phyloP scores from a whole-genome alignment of 2,797 vertebrate species.

The Hydrolagus colliei region DNA sequence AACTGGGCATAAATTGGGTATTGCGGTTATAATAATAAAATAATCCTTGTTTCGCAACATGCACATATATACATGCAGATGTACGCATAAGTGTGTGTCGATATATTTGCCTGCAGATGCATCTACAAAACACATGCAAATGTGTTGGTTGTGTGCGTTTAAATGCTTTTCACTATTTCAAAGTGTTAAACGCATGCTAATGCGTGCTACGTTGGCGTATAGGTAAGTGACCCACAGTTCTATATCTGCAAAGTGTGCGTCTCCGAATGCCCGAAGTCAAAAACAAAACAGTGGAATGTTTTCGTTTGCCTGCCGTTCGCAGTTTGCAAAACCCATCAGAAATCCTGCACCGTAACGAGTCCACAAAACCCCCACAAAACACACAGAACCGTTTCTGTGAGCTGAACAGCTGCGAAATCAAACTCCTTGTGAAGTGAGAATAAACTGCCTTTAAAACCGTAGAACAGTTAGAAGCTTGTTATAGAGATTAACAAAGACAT shows the following conservation, averaged over 20 bases:
- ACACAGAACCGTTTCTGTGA: background rate
- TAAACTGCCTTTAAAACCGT: slow-evolving; percentile 33
- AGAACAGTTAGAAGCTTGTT: slow-evolving; percentile 34
- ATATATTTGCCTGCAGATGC: background rate
- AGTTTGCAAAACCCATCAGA: slow-evolving; percentile 21
- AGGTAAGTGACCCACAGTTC: too few relatives aligned
- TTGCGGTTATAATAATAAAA: too few relatives aligned
- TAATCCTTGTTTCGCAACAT: too few relatives aligned
- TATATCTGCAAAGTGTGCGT: background rate
- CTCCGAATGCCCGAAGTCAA: slow-evolving; percentile 12
- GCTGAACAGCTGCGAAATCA: slow-evolving; percentile 26
- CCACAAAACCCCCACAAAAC: background rate
- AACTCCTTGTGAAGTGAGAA: slow-evolving; percentile 22
- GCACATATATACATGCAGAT: background rate
- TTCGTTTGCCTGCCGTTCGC: slow-evolving; percentile 17
- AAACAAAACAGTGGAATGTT: slow-evolving; percentile 20
- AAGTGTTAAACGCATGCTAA: too few relatives aligned
- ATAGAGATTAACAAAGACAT: slow-evolving; percentile 37
- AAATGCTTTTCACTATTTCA: too few relatives aligned
- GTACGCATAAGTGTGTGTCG: background rate
- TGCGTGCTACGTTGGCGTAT: too few relatives aligned
- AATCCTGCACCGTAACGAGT: slow-evolving; percentile 2
- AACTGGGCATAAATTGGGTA: background rate
- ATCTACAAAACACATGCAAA: background rate
- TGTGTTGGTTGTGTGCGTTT: too few relatives aligned